phyloP scores from a whole-genome alignment of 2,797 vertebrate species.

The Danio kyathit region DNA sequence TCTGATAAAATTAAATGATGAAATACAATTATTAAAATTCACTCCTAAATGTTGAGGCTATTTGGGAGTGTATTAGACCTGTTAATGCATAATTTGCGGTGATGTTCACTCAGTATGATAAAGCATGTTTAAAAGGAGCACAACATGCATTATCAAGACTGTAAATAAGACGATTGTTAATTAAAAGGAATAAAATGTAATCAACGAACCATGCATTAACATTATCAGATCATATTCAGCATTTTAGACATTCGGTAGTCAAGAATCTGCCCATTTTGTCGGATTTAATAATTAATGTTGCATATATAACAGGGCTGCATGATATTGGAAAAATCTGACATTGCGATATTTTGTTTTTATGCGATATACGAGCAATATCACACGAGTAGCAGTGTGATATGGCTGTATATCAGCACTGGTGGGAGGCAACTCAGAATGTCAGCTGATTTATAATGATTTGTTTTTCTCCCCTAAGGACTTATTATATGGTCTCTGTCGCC shows the following conservation, averaged over 20 bases:
- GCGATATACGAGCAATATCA: too few species aligned
- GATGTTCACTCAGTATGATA: conserved; percentile 1
- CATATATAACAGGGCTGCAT: neutral
- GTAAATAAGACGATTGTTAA: neutral
- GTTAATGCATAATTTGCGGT: neutral
- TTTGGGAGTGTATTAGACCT: neutral
- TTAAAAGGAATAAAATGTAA: neutral
- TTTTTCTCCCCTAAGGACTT: too few species aligned
- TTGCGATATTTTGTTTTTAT: too few species aligned
- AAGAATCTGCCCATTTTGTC: neutral
- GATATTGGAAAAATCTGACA: too few species aligned
- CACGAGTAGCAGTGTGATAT: too few species aligned
- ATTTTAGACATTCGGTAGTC: conserved; percentile 21
- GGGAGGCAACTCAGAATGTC: too few species aligned
- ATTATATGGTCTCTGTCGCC: too few species aligned
- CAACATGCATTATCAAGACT: neutral
- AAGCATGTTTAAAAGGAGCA: neutral
- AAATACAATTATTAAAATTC: neutral
- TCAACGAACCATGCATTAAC: neutral
- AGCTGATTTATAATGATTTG: too few species aligned
- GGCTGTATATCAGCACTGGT: too few species aligned
- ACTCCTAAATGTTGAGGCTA: neutral
- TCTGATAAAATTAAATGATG: conserved; percentile 34
- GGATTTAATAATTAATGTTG: neutral
- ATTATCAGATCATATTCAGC: neutral